Evolutionary conservation across 2,888 invertebrate genomes (phyloP), one percentile per base, ranked within the genome.

Genomic region (Liodrosophila aerea): DNA sequence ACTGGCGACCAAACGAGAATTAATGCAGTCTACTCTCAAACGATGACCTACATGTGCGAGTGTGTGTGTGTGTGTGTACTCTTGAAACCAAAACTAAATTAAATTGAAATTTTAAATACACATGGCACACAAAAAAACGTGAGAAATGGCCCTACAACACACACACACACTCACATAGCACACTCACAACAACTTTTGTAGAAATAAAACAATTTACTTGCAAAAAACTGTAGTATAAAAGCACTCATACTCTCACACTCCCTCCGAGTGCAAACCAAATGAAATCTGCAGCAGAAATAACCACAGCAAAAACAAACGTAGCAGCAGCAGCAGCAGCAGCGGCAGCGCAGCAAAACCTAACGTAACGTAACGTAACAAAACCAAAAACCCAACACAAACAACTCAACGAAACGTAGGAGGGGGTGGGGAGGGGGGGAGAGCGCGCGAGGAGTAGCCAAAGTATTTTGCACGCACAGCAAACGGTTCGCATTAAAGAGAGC

Each of bases 81-180:
- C 54, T 81, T 76, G 74, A 83, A 84, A 84, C 82, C 72, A 69
- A 81, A 81, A 86, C 81, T 84, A 86, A 86, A 81, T 81, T 81
- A 86, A 81, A 81, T 86, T 81, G 81, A 86, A 81, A 86, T 86
- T 84, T 86, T 72, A 83, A 76, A 76, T 64, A 85, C 80, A 78
- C 73, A 83, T 40, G 37, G 51, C 47, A 53, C 49, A 60, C 9
- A 59, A 51, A 64, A 67, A 49, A 45, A 58, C 49, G 75, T 85
- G 76, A 80, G 59, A 78, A 82, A 78, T 70, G 62, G 60, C 46
- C 47, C 13, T 43, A 39, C 49, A 59, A n/a, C 47, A 50, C 52
- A 58, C 40, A 33, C 39, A 54, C 58, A 39, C 49, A 44, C n/a
- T n/a, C n/a, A n/a, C n/a, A n/a, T n/a, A n/a, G n/a, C n/a, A n/a